phyloP scores from a whole-genome alignment of 2,113 vertebrate genomes.

The Cervus canadensis region DNA sequence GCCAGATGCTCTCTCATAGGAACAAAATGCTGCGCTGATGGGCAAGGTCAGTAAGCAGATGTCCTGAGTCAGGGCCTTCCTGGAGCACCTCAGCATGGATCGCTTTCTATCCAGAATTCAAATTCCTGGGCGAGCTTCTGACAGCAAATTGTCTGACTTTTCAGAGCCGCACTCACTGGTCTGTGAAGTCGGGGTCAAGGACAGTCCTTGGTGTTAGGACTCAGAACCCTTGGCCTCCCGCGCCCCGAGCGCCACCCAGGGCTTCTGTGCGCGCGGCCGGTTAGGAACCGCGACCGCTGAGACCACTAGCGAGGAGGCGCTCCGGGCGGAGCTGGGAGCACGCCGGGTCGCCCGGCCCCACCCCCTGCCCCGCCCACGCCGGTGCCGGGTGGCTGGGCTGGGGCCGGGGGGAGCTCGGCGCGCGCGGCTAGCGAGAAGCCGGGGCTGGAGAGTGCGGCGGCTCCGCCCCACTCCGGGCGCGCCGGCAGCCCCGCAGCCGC shows the following conservation, averaged over 20 bases:
- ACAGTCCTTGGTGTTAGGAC: background rate
- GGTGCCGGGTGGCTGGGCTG: background rate
- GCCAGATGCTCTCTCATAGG: background rate
- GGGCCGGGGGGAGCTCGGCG: background rate
- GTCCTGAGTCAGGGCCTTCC: background rate
- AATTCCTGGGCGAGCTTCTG: background rate
- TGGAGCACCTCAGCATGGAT: background rate
- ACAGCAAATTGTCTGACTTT: background rate
- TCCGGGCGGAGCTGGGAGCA: fast-evolving
- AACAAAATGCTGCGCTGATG: background rate
- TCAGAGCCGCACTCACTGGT: background rate
- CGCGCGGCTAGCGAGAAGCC: background rate
- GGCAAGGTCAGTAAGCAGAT: background rate
- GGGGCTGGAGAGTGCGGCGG: background rate
- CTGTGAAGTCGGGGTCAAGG: too few relatives aligned
- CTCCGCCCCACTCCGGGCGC: background rate
- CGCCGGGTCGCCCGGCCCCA: fast-evolving
- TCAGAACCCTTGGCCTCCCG: background rate
- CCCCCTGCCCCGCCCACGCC: background rate
- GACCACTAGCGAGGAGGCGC: background rate
- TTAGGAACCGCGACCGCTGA: background rate
- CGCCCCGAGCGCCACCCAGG: background rate
- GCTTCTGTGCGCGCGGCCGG: fast-evolving
- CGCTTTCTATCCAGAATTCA: background rate
- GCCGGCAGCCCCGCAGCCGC: constrained; percentile 3